Evolutionary conservation across 2,888 invertebrate genomes (phyloP).

Genomic region (Sicus ferrugineus): DNA sequence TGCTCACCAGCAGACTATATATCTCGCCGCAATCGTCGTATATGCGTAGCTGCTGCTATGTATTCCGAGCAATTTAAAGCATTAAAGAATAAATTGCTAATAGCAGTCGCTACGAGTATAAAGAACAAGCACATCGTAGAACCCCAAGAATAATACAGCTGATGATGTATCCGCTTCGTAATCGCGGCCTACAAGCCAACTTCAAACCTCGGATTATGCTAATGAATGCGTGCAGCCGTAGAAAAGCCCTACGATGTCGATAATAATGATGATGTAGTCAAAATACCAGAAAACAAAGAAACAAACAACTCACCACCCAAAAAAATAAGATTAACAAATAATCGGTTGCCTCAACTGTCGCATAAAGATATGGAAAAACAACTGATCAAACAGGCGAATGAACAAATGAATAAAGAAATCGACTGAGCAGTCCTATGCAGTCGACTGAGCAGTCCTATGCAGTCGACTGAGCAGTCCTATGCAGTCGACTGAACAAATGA

Average conservation of each 20-base stretch:
- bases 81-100: slow-evolving; percentile 27
- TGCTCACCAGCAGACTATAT: not conserved
- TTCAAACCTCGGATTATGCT: not conserved
- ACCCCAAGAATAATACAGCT: not conserved
- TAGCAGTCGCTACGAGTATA: slow-evolving; percentile 1
- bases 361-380: not conserved
- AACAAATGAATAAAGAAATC: too few species aligned
- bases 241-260: too few species aligned
- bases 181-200: too few species aligned
- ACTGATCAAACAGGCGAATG: not conserved
- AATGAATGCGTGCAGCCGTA: too few species aligned
- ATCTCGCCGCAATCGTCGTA: not conserved
- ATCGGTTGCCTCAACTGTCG: too few species aligned
- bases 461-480: not conserved
- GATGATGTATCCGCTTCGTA: too few species aligned
- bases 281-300: too few species aligned
- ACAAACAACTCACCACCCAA: too few species aligned
- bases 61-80: slow-evolving; percentile 25
- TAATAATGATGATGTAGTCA: not conserved
- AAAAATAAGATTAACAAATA: too few species aligned
- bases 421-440: too few species aligned
- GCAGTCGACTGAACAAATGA: not conserved
- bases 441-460: not conserved
- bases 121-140: not conserved
- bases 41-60: not conserved